Evolutionary conservation across 1,140 invertebrate genomes (phyloP).

Genomic region (Cyclargus thomasi): DNA sequence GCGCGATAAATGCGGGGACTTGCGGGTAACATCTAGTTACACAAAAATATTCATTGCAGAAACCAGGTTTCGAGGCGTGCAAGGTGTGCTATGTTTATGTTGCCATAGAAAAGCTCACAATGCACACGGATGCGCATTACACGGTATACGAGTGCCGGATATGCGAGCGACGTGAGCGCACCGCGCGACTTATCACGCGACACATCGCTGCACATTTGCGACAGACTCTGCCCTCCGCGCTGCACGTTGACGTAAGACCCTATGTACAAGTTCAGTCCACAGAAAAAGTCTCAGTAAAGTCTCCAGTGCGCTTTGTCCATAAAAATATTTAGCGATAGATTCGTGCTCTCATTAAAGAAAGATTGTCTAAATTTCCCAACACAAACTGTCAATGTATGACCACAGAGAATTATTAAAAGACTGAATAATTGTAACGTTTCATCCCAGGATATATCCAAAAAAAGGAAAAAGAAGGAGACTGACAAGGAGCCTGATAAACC

Average conservation of each 20-base stretch:
- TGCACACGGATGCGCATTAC: conserved; percentile 41
- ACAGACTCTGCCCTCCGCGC: conserved; percentile 20
- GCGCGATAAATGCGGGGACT: too few species aligned
- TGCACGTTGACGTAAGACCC: background rate
- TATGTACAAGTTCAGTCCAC: background rate
- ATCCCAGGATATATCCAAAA: conserved; percentile 41
- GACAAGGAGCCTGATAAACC: conserved; percentile 15
- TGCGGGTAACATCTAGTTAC: too few species aligned
- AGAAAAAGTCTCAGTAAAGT: too few species aligned
- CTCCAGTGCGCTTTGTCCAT: too few species aligned
- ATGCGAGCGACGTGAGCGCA: conserved; percentile 37
- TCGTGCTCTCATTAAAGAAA: too few species aligned
- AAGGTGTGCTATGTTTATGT: conserved; percentile 54
- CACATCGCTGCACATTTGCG: conserved; percentile 38
- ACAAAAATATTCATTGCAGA: conserved; percentile 29
- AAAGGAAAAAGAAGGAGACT: conserved; percentile 37
- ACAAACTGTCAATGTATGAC: too few species aligned
- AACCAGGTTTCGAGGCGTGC: conserved; percentile 36
- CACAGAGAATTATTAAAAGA: background rate
- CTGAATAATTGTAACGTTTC: background rate
- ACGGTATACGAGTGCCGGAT: conserved; percentile 38
- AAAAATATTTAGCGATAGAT: too few species aligned
- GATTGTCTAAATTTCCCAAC: too few species aligned
- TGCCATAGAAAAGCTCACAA: conserved; percentile 28
- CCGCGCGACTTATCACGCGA: conserved; percentile 22